Evolutionary conservation across 2,888 invertebrate genomes (phyloP), one percentile per base, ranked within the genome.

Genomic region (Heliconius aoede): DNA sequence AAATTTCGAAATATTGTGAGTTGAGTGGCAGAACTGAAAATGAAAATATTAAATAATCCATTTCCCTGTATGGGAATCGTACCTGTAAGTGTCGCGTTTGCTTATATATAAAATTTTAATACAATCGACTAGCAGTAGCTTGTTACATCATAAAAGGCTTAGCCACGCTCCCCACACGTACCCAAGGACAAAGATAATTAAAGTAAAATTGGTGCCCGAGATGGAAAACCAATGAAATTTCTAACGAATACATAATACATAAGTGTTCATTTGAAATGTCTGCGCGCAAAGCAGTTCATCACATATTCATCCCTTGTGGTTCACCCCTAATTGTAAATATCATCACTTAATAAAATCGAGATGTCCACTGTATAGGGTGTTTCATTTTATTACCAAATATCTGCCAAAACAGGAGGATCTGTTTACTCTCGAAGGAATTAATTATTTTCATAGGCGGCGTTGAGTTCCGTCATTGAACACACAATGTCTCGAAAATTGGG

Each of bases 341-440:
- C 81, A 83, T 85, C 77, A 86, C 88, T 90, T 89, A 90, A 91
- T 91, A 90, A 90, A 91, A 90, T 89, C 90, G 82, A 86, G 83
- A 86, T 86, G 65, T 85, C 84, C 85, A 82, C 84, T 82, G 84
- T 84, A 85, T 76, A 80, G 80, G 73, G 76, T 75, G 75, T 62
- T 55, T 13, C 21, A 40, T 69, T 18, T 40, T 46, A n/a, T 51
- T 60, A 26, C 3, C 21, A 55, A 46, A 46, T 51, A 9, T 55
- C 9, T 55, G 55, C 55, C 55, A n/a, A 55, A 55, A 7, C 7
- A 46, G 46, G 18, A 46, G 46, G 18, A 7, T 46, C 18, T 5
- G 7, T 46, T 18, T 46, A 46, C 7, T 18, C 18, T 46, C 5
- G 46, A 18, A 7, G 46, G 5, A 46, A 46, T 46, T 7, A 21